These are phyloP conservation scores for Proterorhinus semilunaris DNA, from an alignment of 2,113 vertebrate species.

Conservation along the genomic window DNA sequence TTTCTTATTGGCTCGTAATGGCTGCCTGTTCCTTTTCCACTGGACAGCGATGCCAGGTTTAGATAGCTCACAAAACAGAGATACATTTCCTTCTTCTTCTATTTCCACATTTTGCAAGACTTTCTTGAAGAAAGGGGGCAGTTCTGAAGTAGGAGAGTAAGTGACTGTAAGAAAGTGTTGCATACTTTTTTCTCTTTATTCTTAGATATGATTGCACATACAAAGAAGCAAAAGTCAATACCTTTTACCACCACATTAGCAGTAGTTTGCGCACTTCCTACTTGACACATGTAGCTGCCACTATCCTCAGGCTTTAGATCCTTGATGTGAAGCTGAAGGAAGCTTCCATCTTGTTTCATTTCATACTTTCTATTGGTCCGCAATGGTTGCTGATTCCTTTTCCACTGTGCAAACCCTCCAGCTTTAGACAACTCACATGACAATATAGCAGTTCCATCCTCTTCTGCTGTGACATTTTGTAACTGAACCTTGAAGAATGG, in stretches of 20 bases:
- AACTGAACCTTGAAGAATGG: slow-evolving; percentile 41
- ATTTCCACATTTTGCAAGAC: slow-evolving; percentile 16
- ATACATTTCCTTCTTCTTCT: slow-evolving; percentile 40
- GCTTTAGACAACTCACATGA: slow-evolving; percentile 56
- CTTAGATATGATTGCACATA: background rate
- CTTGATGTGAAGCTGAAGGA: slow-evolving; percentile 45
- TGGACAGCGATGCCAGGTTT: slow-evolving; percentile 36
- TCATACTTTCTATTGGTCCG: slow-evolving; percentile 48
- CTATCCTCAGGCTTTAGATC: slow-evolving; percentile 51
- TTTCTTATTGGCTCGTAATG: slow-evolving; percentile 37
- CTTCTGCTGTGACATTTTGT: slow-evolving; percentile 30
- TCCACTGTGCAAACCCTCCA: slow-evolving; percentile 49
- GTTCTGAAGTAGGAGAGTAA: background rate
- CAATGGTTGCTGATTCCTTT: slow-evolving; percentile 40
- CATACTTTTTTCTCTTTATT: background rate
- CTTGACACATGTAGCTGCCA: slow-evolving; percentile 53
- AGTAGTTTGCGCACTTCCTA: slow-evolving; percentile 38
- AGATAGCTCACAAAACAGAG: slow-evolving; percentile 48
- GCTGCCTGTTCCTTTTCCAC: slow-evolving; percentile 52
- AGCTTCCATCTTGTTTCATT: slow-evolving; percentile 50
- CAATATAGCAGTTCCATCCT: slow-evolving; percentile 35
- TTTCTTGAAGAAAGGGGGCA: slow-evolving; percentile 22
- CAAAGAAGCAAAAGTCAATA: slow-evolving; percentile 4
- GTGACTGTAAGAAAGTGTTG: background rate
- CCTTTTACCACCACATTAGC: slow-evolving; percentile 47